phyloP scores from a whole-genome alignment of 2,113 vertebrate genomes.

The Acanthisitta chloris region DNA sequence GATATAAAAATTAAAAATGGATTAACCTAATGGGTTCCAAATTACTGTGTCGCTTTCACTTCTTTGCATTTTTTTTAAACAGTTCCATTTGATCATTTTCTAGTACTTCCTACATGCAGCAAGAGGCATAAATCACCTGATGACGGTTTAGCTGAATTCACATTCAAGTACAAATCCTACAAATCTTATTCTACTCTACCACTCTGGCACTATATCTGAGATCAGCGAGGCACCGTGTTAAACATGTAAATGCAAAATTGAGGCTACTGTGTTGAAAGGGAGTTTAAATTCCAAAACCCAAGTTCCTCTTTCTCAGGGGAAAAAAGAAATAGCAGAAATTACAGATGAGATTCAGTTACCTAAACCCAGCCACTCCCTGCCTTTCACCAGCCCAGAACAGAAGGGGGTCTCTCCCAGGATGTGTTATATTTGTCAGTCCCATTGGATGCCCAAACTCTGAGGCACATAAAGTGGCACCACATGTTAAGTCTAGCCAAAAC shows the following conservation, averaged over 20 bases:
- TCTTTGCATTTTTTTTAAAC: neutral
- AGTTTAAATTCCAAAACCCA: neutral
- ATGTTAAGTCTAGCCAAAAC: neutral
- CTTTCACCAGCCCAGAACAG: neutral
- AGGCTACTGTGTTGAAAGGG: neutral
- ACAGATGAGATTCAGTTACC: neutral
- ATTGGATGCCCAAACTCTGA: neutral
- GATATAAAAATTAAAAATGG: conserved; percentile 67
- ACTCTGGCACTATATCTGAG: neutral
- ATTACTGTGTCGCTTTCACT: conserved; percentile 6
- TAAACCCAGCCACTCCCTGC: neutral
- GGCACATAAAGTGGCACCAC: neutral
- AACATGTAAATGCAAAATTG: neutral
- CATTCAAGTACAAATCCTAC: neutral
- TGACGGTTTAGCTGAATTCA: neutral
- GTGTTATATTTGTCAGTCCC: neutral
- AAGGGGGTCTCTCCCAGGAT: neutral
- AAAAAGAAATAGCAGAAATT: neutral
- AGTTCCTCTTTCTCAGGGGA: neutral
- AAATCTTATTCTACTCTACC: neutral
- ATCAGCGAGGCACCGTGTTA: neutral
- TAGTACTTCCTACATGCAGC: neutral
- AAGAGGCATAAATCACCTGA: neutral
- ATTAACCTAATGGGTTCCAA: conserved; percentile 60
- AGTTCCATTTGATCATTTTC: neutral